Base-by-base conservation (phyloP, 2,888 invertebrate genomes). In the Orchestes rusci region DNA sequence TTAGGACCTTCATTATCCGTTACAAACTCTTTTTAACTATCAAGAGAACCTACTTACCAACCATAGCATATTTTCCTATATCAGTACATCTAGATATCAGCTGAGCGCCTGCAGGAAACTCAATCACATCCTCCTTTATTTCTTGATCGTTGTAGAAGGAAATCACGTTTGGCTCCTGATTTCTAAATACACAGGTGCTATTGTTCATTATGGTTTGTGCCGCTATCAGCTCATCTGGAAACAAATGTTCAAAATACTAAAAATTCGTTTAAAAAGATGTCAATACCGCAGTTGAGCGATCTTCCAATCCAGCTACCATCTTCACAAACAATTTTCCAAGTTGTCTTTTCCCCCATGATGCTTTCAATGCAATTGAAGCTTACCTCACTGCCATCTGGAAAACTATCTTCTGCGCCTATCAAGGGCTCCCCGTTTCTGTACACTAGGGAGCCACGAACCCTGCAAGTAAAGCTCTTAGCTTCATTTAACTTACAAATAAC, bases 281-380 rank as follows among this genome's bases (percentile, higher is more conserved):
- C 62, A 74, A 70, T 66, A 87, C 87, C 88, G 64, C 88, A 88
- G 56, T 79, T 82, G 46, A 83, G 77, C 38, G 86, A 82, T 58
- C 84, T 76, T 16, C 88, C 89, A 48, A 86, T 80, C 90, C 90
- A 90, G 54, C 76, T 79, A 1, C 89, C 89, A 56, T 88, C 83
- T 61, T 88, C 86, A 58, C 89, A 90, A 43, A 84, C 79, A 16
- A 89, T 81, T 55, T 84, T 83, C 90, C 90, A 90, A 0, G 86
- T 84, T 17, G 82, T 84, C 59, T 82, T 81, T 67, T 87, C 87
- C 0, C 84, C 85, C 71, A 85, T 83, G 31, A 84, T 81, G 51
- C 82, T 83, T 1, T 83, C 82, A 53, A 87, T 85, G 63, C 90
- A 90, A 57, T 84, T 80, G 66, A 88, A 90, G 4, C 82, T 83